These are phyloP conservation scores for Melanotaenia duboulayi DNA, from an alignment of 2,113 vertebrate genomes.

Conservation along the genomic window DNA sequence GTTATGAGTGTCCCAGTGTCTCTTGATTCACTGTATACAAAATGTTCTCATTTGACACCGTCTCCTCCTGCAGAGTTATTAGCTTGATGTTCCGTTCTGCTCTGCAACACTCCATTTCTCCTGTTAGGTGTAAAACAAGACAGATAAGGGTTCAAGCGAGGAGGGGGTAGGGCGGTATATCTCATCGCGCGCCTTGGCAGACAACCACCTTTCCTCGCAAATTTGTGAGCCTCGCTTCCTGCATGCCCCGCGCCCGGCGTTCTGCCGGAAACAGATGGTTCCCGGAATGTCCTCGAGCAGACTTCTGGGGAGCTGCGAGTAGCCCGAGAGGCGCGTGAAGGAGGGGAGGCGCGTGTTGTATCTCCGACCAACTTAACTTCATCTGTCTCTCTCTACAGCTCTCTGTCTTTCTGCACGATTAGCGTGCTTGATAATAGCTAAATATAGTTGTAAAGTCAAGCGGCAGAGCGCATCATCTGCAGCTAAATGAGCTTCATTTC, in stretches of 20 bases:
- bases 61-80: conserved; percentile 25
- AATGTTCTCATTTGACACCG: conserved; percentile 19
- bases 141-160: conserved; percentile 59
- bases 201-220: conserved; percentile 82
- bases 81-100: conserved; percentile 31
- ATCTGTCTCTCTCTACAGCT: conserved; percentile 33
- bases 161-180: conserved; percentile 61
- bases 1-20: conserved; percentile 14
- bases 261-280: conserved; percentile 86
- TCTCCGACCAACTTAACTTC: conserved; percentile 63
- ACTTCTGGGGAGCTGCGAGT: conserved; percentile 78
- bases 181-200: conserved; percentile 78
- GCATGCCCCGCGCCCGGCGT: conserved; percentile 60
- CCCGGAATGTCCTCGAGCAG: conserved; percentile 86
- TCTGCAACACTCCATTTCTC: conserved; percentile 70
- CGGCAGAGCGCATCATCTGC: neutral
- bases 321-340: conserved; percentile 72
- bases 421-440: conserved; percentile 24
- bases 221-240: conserved; percentile 83
- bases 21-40: conserved; percentile 12
- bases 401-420: conserved; percentile 34
- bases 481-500: conserved; percentile 4
- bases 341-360: conserved; percentile 27
- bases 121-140: conserved; percentile 58
- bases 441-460: conserved; percentile 13